Percentiles rank a stretch among this genome's conserved stretches.
phyloP scores from a whole-genome alignment of 2,888 invertebrate species.

The Thecophora atra region DNA sequence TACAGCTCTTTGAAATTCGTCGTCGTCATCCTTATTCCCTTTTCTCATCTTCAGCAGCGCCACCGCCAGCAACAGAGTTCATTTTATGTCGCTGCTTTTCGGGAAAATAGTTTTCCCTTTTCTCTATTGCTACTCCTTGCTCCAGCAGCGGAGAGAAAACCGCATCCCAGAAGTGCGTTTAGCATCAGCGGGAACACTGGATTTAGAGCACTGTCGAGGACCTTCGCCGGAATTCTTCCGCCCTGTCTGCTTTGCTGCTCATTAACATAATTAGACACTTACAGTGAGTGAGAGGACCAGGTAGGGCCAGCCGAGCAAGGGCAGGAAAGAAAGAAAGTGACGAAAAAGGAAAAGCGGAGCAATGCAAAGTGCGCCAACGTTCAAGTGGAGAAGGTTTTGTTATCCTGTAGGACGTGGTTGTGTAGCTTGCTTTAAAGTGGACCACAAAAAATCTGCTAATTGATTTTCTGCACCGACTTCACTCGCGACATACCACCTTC shows the following conservation, averaged over 20 bases:
- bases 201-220: background rate
- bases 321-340: background rate
- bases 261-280: conserved; percentile 34
- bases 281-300: background rate
- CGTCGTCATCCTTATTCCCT: background rate
- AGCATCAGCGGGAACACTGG: background rate
- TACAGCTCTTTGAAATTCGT: background rate
- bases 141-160: background rate
- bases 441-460: background rate
- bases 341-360: background rate
- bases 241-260: conserved; percentile 1
- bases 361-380: background rate
- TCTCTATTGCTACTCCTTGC: background rate
- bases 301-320: too few relatives aligned
- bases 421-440: background rate
- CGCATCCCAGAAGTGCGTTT: conserved; percentile 1
- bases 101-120: background rate
- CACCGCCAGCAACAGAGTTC: background rate
- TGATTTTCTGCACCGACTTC: background rate
- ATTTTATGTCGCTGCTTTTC: background rate
- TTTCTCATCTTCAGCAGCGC: background rate
- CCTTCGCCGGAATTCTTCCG: background rate
- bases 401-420: background rate
- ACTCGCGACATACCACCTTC: background rate
- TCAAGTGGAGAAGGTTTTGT: background rate